Conservation (phyloP, 2,888 invertebrate genomes). For the Globia sparganii region DNA sequence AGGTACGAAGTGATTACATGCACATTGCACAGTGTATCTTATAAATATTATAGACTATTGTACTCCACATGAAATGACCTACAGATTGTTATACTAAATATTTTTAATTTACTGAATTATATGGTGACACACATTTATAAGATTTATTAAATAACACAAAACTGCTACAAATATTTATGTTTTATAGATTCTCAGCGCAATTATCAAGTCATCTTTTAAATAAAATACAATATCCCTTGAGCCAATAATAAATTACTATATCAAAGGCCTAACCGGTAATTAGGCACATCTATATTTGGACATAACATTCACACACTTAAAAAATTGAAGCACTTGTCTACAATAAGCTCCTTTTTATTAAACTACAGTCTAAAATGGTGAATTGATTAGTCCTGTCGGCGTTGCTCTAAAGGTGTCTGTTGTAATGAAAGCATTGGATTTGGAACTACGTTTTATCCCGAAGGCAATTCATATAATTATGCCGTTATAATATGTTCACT, state of each 20-base stretch:
- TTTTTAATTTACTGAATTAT: slow-evolving; percentile 56
- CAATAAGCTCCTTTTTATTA: slow-evolving; percentile 77
- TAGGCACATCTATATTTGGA: slow-evolving; percentile 64
- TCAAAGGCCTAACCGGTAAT: slow-evolving; percentile 61
- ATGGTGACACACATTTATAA: slow-evolving; percentile 60
- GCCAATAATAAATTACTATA: slow-evolving; percentile 65
- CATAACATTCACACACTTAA: slow-evolving; percentile 64
- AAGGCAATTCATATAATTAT: slow-evolving; percentile 24
- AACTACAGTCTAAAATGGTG: slow-evolving; percentile 72
- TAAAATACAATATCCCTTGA: slow-evolving; percentile 61
- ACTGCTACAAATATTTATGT: slow-evolving; percentile 73
- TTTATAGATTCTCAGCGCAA: slow-evolving; percentile 64
- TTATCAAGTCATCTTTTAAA: slow-evolving; percentile 57
- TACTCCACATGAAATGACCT: slow-evolving; percentile 63
- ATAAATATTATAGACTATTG: slow-evolving; percentile 62
- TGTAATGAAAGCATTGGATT: slow-evolving; percentile 14
- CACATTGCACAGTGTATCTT: slow-evolving; percentile 53
- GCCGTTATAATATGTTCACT: slow-evolving; percentile 8
- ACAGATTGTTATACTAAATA: slow-evolving; percentile 59
- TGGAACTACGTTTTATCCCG: slow-evolving; percentile 2
- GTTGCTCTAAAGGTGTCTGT: slow-evolving; percentile 50
- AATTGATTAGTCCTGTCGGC: slow-evolving; percentile 61
- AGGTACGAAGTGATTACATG: slow-evolving; percentile 61
- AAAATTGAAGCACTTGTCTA: slow-evolving; percentile 73
- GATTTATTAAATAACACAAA: slow-evolving; percentile 68